Conservation (phyloP, 2,113 vertebrate genomes). For the Orycteropus afer region DNA sequence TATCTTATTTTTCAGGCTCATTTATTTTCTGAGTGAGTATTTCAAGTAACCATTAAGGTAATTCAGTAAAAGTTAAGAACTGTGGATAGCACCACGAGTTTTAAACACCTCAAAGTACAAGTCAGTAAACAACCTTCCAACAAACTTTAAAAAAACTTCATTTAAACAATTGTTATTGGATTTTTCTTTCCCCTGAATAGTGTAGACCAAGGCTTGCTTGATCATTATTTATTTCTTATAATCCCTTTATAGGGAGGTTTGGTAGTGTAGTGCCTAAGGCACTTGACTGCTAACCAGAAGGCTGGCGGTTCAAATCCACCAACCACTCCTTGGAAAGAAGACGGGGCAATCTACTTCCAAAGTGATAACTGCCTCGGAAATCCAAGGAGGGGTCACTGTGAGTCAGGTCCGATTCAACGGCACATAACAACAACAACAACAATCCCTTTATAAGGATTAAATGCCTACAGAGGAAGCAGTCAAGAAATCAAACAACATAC, state of each 20-base stretch:
- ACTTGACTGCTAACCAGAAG: too few species aligned
- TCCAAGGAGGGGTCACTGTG: too few species aligned
- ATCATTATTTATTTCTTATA: not conserved
- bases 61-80: conserved; percentile 7
- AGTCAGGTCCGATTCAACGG: too few species aligned
- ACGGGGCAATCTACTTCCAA: too few species aligned
- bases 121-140: conserved; percentile 36
- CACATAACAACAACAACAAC: too few species aligned
- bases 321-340: too few species aligned
- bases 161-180: not conserved
- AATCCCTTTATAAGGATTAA: not conserved
- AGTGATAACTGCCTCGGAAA: too few species aligned
- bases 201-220: not conserved
- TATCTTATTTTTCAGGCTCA: conserved; percentile 28
- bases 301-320: too few species aligned
- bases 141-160: not conserved
- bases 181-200: not conserved
- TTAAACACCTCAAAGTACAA: conserved; percentile 27
- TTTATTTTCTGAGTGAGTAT: not conserved
- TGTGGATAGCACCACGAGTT: not conserved
- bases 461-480: not conserved
- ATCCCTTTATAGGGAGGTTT: too few species aligned
- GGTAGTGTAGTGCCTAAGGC: too few species aligned
- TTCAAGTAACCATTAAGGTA: conserved; percentile 37
- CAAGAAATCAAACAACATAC: not conserved